Evolutionary conservation across 2,888 invertebrate genomes (phyloP).

Genomic region (Orthosia incerta): DNA sequence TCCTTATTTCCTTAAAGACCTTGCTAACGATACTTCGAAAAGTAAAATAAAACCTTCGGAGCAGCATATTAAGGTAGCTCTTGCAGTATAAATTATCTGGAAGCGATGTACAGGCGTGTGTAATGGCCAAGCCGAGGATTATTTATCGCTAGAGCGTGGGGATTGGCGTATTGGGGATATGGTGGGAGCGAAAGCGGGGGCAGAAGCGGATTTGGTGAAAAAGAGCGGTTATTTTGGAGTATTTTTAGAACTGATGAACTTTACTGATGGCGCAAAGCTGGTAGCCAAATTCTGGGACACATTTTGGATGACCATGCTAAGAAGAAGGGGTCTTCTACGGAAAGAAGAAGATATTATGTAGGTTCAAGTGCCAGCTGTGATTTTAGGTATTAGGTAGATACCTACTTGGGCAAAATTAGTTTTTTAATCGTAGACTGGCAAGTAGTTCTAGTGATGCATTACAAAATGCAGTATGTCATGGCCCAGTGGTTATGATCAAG

Average conservation of each 20-base stretch:
- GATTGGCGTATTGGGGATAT: slow-evolving; percentile 59
- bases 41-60: slow-evolving; percentile 55
- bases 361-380: too few species aligned
- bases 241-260: too few species aligned
- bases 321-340: neutral
- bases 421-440: neutral
- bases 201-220: neutral
- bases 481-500: too few species aligned
- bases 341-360: too few species aligned
- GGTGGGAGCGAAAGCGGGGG: slow-evolving; percentile 34
- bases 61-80: slow-evolving; percentile 73
- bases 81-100: slow-evolving; percentile 81
- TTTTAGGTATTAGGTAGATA: too few species aligned
- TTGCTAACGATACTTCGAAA: slow-evolving; percentile 32
- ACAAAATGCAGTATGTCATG: too few species aligned
- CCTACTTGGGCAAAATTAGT: too few species aligned
- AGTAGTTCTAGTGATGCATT: neutral
- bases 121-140: slow-evolving; percentile 81
- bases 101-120: slow-evolving; percentile 74
- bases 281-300: too few species aligned
- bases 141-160: slow-evolving; percentile 85
- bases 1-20: slow-evolving; percentile 25
- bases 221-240: too few species aligned
- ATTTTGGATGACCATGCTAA: neutral
- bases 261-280: too few species aligned